These are phyloP conservation scores for Murina feae DNA, from an alignment of 2,113 vertebrate genomes.

Conservation along the genomic window DNA sequence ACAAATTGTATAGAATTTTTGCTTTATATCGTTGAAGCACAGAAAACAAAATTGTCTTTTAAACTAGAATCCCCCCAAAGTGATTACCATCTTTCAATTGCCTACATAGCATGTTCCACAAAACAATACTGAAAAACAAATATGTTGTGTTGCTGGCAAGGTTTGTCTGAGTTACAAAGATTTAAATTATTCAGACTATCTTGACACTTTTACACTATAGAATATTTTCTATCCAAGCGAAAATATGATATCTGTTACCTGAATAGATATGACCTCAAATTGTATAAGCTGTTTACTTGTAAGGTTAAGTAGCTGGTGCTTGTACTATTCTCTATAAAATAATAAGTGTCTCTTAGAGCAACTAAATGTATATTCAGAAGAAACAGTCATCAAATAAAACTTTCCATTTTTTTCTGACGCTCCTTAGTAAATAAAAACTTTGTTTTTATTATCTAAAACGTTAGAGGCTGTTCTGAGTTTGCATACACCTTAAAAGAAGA, in stretches of 20 bases:
- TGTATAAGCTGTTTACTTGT: not conserved
- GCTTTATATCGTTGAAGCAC: not conserved
- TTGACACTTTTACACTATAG: constrained; percentile 36
- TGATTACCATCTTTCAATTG: not conserved
- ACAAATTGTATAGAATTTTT: not conserved
- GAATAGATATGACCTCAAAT: constrained; percentile 24
- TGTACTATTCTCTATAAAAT: constrained; percentile 35
- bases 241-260: constrained; percentile 22
- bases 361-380: not conserved
- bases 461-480: not conserved
- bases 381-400: not conserved
- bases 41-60: constrained; percentile 41
- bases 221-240: constrained; percentile 23
- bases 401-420: not conserved
- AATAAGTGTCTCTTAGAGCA: not conserved
- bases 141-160: not conserved
- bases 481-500: not conserved
- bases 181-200: constrained; percentile 52
- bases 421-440: constrained; percentile 21
- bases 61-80: not conserved
- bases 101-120: not conserved
- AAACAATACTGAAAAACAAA: constrained; percentile 43
- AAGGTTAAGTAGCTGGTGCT: constrained; percentile 44
- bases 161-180: constrained; percentile 44
- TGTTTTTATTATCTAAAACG: constrained; percentile 10